Conservation (phyloP, 1,140 invertebrate species). For the Hestina assimilis region DNA sequence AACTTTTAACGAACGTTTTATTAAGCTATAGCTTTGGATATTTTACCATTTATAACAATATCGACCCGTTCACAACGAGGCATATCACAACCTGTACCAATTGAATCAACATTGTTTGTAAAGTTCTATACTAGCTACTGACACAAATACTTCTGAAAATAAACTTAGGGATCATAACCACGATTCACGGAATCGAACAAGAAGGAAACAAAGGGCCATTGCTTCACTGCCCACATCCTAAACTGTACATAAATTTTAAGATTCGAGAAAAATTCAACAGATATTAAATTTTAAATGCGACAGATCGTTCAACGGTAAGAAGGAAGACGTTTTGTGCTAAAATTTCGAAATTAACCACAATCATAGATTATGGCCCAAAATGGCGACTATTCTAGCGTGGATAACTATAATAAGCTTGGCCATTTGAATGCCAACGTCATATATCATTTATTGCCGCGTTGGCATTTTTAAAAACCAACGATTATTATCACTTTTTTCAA, state of each 20-base stretch:
- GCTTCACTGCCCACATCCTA: slow-evolving; percentile 65
- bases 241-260: slow-evolving; percentile 72
- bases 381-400: slow-evolving; percentile 61
- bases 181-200: slow-evolving; percentile 77
- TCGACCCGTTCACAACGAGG: slow-evolving; percentile 77
- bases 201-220: slow-evolving; percentile 67
- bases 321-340: slow-evolving; percentile 78
- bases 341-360: slow-evolving; percentile 50
- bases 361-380: slow-evolving; percentile 42
- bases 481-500: slow-evolving; percentile 31
- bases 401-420: slow-evolving; percentile 40
- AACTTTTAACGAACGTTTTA: slow-evolving; percentile 76
- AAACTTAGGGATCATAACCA: slow-evolving; percentile 72
- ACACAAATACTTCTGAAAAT: slow-evolving; percentile 76
- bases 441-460: slow-evolving; percentile 44
- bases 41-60: slow-evolving; percentile 78
- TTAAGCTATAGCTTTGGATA: slow-evolving; percentile 77
- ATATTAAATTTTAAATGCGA: slow-evolving; percentile 71
- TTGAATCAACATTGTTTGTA: slow-evolving; percentile 78
- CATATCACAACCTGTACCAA: slow-evolving; percentile 78
- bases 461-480: not conserved
- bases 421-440: slow-evolving; percentile 34
- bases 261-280: slow-evolving; percentile 71
- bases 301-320: slow-evolving; percentile 73
- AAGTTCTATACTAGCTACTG: slow-evolving; percentile 77